Evolutionary conservation across 2,888 invertebrate genomes (phyloP).

Genomic region (Iphiclides podalirius): DNA sequence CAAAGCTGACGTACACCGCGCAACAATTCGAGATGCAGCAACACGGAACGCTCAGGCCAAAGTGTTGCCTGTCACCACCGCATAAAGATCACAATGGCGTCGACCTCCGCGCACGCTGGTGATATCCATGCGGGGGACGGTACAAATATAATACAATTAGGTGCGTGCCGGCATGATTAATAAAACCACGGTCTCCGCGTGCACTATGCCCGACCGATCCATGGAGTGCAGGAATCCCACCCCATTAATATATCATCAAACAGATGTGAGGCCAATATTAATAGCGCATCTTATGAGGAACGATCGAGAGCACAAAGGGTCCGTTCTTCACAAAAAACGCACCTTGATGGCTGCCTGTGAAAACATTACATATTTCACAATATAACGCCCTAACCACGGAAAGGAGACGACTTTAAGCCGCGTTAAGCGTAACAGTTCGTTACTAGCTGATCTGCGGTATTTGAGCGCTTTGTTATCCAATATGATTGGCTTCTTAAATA

Average conservation of each 20-base stretch:
- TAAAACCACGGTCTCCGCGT: slow-evolving; percentile 42
- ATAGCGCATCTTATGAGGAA: slow-evolving; percentile 39
- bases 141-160: slow-evolving; percentile 43
- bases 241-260: slow-evolving; percentile 71
- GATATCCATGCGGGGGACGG: slow-evolving; percentile 30
- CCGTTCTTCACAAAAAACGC: slow-evolving; percentile 41
- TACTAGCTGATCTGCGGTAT: too few species aligned
- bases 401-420: too few species aligned
- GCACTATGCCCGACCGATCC: slow-evolving; percentile 36
- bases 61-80: slow-evolving; percentile 13
- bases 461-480: too few species aligned
- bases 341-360: slow-evolving; percentile 42
- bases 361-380: slow-evolving; percentile 42
- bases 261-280: slow-evolving; percentile 52
- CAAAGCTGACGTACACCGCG: slow-evolving; percentile 20
- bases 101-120: not conserved
- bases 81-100: slow-evolving; percentile 14
- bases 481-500: too few species aligned
- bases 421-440: too few species aligned
- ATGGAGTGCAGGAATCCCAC: slow-evolving; percentile 50
- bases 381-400: too few species aligned
- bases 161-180: slow-evolving; percentile 52
- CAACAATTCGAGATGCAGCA: slow-evolving; percentile 1
- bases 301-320: slow-evolving; percentile 35
- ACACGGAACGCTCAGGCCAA: slow-evolving; percentile 7